Base-by-base conservation (phyloP, 2,888 invertebrate genomes). In the Oscheius sp. region DNA sequence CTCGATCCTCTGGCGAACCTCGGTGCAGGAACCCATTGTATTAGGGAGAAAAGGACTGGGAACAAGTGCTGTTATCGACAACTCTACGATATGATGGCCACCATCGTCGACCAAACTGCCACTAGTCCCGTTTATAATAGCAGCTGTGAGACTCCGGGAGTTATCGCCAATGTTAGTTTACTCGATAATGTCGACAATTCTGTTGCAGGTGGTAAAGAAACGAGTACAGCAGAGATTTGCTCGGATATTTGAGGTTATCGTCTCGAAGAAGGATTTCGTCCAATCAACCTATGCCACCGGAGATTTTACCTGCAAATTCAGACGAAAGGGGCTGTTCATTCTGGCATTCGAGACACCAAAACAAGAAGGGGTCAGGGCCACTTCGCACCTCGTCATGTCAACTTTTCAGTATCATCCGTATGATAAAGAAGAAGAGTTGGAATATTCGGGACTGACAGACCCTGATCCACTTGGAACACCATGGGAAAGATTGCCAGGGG, bases 91-190 rank as follows among this genome's bases (percentile, higher is more conserved):
- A 35, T 45, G 12, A 61, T 61, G 3, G 21, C 16, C 16, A 18
- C n/a, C 12, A 25, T 43, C n/a, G 12, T 61, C 21, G 43, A 43
- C 21, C 41, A 61, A n/a, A 23, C 23, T 9, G 25, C 41, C 61
- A 61, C 61, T 16, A 61, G 61, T 43, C 61, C 61, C 5, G 43
- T 61, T 13, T 61, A 18, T 18, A 61, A 61, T 21, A 43, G 43
- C 43, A 61, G 61, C 41, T 61, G 61, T 21, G 61, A 61, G 43
- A 61, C 43, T 35, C 18, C n/a, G 7, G 61, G 61, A 41, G 61
- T 61, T 18, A 18, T 61, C 18, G 61, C 61, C 43, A 61, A 61
- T 43, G 61, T 61, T 3, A 43, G 61, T 43, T 3, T 9, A 3
- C 35, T 9, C 9, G 35, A 9, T 9, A 35, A 9, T 43, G 9